Conservation (phyloP, 2,797 vertebrate genomes). For the Xyrichtys novacula region DNA sequence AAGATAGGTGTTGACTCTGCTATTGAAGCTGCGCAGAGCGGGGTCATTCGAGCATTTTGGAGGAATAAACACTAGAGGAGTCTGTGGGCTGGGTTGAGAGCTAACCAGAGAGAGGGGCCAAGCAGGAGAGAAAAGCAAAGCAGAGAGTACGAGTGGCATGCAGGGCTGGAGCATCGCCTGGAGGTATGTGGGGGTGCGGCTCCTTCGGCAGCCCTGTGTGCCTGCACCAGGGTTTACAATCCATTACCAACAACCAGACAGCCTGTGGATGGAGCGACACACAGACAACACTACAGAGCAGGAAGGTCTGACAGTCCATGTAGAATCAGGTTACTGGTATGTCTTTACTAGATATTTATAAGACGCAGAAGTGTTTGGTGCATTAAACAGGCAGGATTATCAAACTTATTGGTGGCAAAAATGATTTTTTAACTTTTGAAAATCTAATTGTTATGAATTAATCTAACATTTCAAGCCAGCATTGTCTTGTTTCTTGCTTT, state of each 20-base stretch:
- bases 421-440: neutral
- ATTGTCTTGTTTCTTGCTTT: neutral
- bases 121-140: conserved; percentile 63
- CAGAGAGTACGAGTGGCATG: conserved; percentile 50
- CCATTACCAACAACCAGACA: conserved; percentile 66
- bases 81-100: conserved; percentile 33
- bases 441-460: neutral
- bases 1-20: conserved; percentile 24
- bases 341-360: neutral
- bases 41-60: conserved; percentile 53
- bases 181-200: conserved; percentile 66
- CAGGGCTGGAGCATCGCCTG: conserved; percentile 73
- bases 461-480: neutral
- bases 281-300: conserved; percentile 41
- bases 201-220: conserved; percentile 53
- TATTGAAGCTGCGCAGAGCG: conserved; percentile 21
- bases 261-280: conserved; percentile 49
- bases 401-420: neutral
- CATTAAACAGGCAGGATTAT: neutral
- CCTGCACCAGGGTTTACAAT: conserved; percentile 70
- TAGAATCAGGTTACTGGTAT: conserved; percentile 16
- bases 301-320: conserved; percentile 7
- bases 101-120: conserved; percentile 57
- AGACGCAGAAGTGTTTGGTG: neutral
- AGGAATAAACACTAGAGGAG: conserved; percentile 44